phyloP scores from a whole-genome alignment of 2,113 vertebrate genomes.

The Empidonax traillii region DNA sequence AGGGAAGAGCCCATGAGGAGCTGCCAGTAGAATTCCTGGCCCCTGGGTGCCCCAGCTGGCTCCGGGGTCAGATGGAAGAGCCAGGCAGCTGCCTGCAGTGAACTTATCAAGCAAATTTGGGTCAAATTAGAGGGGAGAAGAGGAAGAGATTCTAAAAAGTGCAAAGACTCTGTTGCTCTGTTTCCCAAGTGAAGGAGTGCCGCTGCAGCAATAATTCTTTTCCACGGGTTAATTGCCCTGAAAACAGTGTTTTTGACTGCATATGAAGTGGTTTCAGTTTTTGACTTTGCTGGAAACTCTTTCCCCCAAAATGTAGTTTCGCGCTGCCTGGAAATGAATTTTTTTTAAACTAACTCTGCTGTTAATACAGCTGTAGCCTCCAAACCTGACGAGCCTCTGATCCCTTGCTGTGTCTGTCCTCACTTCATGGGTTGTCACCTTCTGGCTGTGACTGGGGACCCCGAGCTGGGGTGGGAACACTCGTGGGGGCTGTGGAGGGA shows the following conservation, averaged over 20 bases:
- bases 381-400: rapidly evolving
- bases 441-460: not conserved
- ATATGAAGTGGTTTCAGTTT: not conserved
- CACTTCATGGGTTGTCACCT: not conserved
- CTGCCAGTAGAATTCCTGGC: not conserved
- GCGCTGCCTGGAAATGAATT: not conserved
- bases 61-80: not conserved
- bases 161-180: not conserved
- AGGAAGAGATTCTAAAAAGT: not conserved
- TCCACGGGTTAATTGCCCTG: not conserved
- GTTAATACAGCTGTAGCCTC: not conserved
- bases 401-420: not conserved
- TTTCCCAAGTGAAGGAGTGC: not conserved
- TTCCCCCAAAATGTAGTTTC: not conserved
- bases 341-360: not conserved
- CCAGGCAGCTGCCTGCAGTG: rapidly evolving
- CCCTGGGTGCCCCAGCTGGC: not conserved
- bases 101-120: not conserved
- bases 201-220: not conserved
- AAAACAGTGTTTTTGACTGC: not conserved
- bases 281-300: not conserved
- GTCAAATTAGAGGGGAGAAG: not conserved
- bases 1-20: not conserved
- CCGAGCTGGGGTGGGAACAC: not conserved
- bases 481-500: rapidly evolving